Conservation (phyloP, 1,140 invertebrate genomes). For the Camponotus pennsylvanicus region DNA sequence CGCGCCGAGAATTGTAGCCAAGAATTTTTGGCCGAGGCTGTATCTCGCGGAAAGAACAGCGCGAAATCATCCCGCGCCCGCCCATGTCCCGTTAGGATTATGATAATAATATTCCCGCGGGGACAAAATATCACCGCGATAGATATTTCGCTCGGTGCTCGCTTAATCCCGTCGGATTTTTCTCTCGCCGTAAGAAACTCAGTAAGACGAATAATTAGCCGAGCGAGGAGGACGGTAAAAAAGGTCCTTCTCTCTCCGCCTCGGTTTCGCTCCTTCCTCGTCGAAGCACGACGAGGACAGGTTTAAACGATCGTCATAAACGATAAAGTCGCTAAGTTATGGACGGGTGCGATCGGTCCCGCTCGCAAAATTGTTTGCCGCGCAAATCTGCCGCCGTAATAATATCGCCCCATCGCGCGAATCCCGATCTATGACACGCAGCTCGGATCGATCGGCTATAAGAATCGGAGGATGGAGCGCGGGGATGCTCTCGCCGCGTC, state of each 20-base stretch:
- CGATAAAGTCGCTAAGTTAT: slow-evolving; percentile 77
- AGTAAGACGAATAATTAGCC: slow-evolving; percentile 55
- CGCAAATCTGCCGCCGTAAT: slow-evolving; percentile 31
- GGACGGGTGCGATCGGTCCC: slow-evolving; percentile 53
- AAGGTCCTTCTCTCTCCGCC: slow-evolving; percentile 21
- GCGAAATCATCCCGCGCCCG: slow-evolving; percentile 39
- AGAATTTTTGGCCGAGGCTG: slow-evolving; percentile 47
- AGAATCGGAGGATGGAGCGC: not conserved
- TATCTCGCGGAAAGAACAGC: not conserved
- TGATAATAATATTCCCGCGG: slow-evolving; percentile 56
- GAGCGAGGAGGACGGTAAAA: slow-evolving; percentile 25
- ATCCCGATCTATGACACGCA: not conserved
- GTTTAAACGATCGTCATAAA: slow-evolving; percentile 65
- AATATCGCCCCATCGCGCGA: not conserved
- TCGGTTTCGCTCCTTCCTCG: slow-evolving; percentile 38
- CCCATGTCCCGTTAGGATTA: slow-evolving; percentile 46
- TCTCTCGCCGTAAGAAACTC: slow-evolving; percentile 36
- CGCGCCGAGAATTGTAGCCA: not conserved
- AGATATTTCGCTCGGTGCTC: slow-evolving; percentile 33
- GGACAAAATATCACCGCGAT: slow-evolving; percentile 49
- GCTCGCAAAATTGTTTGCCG: slow-evolving; percentile 36
- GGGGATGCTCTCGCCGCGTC: not conserved
- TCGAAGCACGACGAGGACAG: slow-evolving; percentile 58
- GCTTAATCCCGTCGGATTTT: slow-evolving; percentile 56
- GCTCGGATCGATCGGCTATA: not conserved